phyloP scores from a whole-genome alignment of 2,888 invertebrate genomes.

The Orchesellides sinensis region DNA sequence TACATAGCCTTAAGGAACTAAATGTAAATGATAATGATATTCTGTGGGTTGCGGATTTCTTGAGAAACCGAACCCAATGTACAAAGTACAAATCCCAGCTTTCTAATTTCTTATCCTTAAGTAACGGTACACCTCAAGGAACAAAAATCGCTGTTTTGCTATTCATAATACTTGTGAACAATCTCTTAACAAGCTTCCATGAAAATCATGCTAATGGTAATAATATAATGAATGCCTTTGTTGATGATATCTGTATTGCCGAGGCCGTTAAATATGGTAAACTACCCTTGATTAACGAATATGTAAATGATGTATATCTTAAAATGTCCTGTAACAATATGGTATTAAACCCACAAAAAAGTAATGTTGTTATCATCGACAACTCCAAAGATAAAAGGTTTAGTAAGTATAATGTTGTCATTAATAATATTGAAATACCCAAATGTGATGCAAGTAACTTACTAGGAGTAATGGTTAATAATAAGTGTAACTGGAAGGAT shows the following conservation, averaged over 20 bases:
- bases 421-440: too few relatives aligned
- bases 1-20: not conserved
- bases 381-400: conserved; percentile 10
- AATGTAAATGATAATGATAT: conserved; percentile 4
- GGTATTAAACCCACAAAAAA: conserved; percentile 22
- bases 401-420: not conserved
- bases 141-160: conserved; percentile 14
- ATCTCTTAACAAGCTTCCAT: not conserved
- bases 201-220: not conserved
- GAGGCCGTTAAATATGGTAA: conserved; percentile 23
- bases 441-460: conserved; percentile 5
- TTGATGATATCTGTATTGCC: conserved; percentile 44
- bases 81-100: not conserved
- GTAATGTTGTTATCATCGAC: conserved; percentile 28
- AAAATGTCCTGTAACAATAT: conserved; percentile 6
- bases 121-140: conserved; percentile 27
- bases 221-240: conserved; percentile 30
- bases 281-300: not conserved
- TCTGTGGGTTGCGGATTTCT: conserved; percentile 11
- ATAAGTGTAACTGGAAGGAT: conserved; percentile 17
- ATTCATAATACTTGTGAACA: conserved; percentile 10
- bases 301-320: not conserved
- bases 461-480: conserved; percentile 22
- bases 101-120: not conserved
- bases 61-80: conserved; percentile 18